Percentiles rank a stretch among this genome's conserved stretches.
Conservation (phyloP, 2,113 vertebrate genomes). For the Gopherus evgoodei region DNA sequence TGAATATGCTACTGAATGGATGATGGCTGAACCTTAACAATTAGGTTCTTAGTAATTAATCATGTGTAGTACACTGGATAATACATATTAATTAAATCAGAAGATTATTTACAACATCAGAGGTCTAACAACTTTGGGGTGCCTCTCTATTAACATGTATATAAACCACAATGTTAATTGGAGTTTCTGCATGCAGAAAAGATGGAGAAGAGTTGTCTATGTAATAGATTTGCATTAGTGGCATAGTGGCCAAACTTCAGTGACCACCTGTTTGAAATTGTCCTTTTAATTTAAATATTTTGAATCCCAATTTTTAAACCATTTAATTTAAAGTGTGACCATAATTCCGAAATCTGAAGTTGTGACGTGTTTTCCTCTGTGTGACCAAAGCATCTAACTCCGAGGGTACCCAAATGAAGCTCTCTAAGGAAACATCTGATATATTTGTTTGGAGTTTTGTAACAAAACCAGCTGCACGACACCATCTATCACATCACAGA, state of each 20-base stretch:
- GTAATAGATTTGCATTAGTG: not conserved
- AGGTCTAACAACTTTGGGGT: not conserved
- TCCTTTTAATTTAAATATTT: not conserved
- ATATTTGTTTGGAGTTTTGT: not conserved
- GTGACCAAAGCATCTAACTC: conserved; percentile 1
- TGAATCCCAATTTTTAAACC: not conserved
- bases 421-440: not conserved
- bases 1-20: not conserved
- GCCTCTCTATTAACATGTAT: not conserved
- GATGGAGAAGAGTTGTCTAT: not conserved
- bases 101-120: not conserved
- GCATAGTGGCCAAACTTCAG: not conserved
- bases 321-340: not conserved
- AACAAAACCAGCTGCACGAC: not conserved
- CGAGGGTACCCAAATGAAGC: not conserved
- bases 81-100: not conserved
- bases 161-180: not conserved
- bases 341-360: not conserved
- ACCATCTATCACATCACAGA: not conserved
- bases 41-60: not conserved
- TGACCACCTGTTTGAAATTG: not conserved
- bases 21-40: not conserved
- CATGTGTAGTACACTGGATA: not conserved
- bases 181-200: not conserved
- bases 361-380: not conserved